Conservation (phyloP, 2,797 vertebrate species). For the Phyllotis vaccarum region DNA sequence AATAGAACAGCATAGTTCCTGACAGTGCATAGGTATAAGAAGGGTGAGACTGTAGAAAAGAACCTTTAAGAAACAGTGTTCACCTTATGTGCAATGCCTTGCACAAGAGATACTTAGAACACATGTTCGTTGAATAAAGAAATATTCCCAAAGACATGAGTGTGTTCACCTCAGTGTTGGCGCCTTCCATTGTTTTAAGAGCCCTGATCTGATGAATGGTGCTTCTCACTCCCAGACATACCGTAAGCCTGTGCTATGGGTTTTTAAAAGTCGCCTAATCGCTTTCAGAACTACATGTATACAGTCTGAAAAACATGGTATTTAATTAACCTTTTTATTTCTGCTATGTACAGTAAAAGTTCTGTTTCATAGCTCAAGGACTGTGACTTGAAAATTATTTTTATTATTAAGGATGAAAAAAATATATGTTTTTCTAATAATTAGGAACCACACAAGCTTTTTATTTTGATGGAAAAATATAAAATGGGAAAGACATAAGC, state of each 20-base stretch:
- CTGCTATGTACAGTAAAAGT: background rate
- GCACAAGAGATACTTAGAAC: background rate
- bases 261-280: background rate
- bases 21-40: background rate
- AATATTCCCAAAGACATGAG: background rate
- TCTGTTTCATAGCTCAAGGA: background rate
- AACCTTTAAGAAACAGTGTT: background rate
- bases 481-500: background rate
- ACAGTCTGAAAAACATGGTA: background rate
- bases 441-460: background rate
- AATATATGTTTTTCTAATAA: background rate
- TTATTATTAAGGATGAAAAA: background rate
- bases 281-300: background rate
- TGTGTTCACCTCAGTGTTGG: background rate
- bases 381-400: background rate
- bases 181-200: background rate
- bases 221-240: background rate
- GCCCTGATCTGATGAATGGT: background rate
- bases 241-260: background rate
- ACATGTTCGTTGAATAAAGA: background rate
- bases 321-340: background rate
- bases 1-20: background rate
- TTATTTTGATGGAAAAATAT: background rate
- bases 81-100: background rate
- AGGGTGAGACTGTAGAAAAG: background rate